These are phyloP conservation scores for Caenorhabditis becei DNA, from an alignment of 2,888 invertebrate species.

Conservation along the genomic window DNA sequence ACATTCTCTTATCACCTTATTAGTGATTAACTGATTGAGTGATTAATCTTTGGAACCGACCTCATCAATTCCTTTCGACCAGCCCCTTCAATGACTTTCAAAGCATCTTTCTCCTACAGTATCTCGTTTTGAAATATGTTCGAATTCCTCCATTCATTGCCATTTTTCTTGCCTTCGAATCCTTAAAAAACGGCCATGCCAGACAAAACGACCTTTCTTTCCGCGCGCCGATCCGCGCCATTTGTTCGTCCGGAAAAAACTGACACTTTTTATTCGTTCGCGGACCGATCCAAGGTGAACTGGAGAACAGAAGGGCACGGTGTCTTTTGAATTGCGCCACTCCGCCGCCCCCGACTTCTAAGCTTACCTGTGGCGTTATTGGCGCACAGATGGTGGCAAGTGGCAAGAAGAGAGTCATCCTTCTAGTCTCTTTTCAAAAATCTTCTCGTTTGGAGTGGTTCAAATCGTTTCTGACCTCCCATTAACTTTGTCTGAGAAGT, in stretches of 20 bases:
- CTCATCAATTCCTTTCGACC: not conserved
- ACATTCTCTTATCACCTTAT: not conserved
- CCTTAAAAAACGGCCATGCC: conserved; percentile 19
- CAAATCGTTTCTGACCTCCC: not conserved
- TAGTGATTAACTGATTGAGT: not conserved
- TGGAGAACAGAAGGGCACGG: conserved; percentile 18
- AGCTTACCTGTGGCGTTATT: conserved; percentile 27
- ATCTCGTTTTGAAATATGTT: not conserved
- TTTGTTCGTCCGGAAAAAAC: conserved; percentile 58
- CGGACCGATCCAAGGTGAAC: conserved; percentile 46
- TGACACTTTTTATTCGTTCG: conserved; percentile 49
- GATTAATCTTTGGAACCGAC: not conserved
- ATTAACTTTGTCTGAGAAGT: conserved; percentile 1
- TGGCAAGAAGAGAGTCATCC: not conserved
- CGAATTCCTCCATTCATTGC: not conserved
- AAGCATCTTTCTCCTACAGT: not conserved
- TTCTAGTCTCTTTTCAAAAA: not conserved
- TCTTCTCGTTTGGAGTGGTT: conserved; percentile 1
- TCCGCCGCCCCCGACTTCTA: not conserved
- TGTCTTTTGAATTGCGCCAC: conserved; percentile 50
- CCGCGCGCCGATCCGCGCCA: conserved; percentile 58
- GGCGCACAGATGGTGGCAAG: conserved; percentile 36
- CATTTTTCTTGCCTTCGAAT: conserved; percentile 1
- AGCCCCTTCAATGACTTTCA: not conserved
- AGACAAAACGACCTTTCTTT: conserved; percentile 54